These are phyloP conservation scores for Todiramphus saurophagus DNA, from an alignment of 2,113 vertebrate genomes.

Conservation along the genomic window DNA sequence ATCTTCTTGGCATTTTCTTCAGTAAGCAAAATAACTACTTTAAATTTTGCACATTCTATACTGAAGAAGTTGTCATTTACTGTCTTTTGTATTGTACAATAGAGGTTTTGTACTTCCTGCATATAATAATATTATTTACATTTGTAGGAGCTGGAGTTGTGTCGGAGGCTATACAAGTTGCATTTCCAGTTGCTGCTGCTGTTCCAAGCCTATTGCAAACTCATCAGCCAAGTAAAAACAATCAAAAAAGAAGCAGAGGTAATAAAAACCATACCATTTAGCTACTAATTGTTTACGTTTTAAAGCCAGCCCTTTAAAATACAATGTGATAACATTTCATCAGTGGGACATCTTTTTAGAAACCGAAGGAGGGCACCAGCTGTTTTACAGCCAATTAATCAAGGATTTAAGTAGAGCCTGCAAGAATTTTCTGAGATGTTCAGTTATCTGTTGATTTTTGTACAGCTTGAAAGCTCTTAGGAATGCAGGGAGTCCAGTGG, in stretches of 20 bases:
- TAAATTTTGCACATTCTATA: conserved; percentile 8
- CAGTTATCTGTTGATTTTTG: conserved; percentile 27
- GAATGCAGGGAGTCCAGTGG: neutral
- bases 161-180: conserved; percentile 93
- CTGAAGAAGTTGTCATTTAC: conserved; percentile 21
- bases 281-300: conserved; percentile 12
- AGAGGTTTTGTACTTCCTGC: neutral
- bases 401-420: neutral
- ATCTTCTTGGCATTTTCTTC: conserved; percentile 35
- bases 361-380: neutral
- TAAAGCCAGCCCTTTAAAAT: neutral
- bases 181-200: conserved; percentile 98
- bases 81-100: neutral
- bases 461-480: neutral
- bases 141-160: conserved; percentile 93
- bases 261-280: conserved; percentile 42
- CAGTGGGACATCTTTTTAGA: conserved; percentile 7
- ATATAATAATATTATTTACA: neutral
- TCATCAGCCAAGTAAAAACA: conserved; percentile 91
- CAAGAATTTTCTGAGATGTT: neutral
- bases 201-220: conserved; percentile 98
- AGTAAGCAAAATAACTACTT: conserved; percentile 63
- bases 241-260: conserved; percentile 96
- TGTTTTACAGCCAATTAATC: conserved; percentile 11
- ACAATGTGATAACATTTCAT: neutral